phyloP scores from a whole-genome alignment of 1,140 invertebrate genomes.

The Penaeus vannamei region DNA sequence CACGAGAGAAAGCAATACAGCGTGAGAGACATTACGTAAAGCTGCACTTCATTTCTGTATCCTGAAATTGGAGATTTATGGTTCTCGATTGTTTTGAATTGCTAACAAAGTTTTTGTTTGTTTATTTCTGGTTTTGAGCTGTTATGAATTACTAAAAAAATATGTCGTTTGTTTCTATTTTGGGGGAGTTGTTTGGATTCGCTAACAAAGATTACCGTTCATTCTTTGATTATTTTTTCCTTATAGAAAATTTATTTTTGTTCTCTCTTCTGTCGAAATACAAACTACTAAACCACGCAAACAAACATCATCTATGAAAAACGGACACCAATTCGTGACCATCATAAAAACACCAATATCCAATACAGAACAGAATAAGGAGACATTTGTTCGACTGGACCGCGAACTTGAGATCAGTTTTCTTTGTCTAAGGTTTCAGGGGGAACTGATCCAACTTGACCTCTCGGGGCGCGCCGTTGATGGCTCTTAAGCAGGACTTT shows the following conservation, averaged over 20 bases:
- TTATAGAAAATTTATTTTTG: neutral
- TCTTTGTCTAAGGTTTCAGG: constrained; percentile 47
- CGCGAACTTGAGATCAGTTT: constrained; percentile 45
- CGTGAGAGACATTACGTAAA: too few relatives aligned
- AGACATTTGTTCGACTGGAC: constrained; percentile 42
- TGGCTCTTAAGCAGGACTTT: constrained; percentile 44
- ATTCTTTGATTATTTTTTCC: neutral
- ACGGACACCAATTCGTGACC: neutral
- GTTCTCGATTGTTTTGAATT: too few relatives aligned
- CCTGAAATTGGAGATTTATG: too few relatives aligned
- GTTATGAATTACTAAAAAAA: too few relatives aligned
- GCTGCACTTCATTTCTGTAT: too few relatives aligned
- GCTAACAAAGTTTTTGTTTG: too few relatives aligned
- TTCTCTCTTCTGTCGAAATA: neutral
- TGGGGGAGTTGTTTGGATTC: too few relatives aligned
- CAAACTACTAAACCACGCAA: too few relatives aligned
- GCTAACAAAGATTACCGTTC: too few relatives aligned
- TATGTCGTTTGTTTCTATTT: too few relatives aligned
- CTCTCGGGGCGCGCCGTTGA: constrained; percentile 44
- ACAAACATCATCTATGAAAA: neutral
- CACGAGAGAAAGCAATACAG: too few relatives aligned
- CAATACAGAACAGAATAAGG: constrained; percentile 16
- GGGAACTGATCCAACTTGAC: constrained; percentile 53
- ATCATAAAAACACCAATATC: neutral
- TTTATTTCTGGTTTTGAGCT: too few relatives aligned